Conservation (phyloP, 2,113 vertebrate species). For the Nibea albiflora region DNA sequence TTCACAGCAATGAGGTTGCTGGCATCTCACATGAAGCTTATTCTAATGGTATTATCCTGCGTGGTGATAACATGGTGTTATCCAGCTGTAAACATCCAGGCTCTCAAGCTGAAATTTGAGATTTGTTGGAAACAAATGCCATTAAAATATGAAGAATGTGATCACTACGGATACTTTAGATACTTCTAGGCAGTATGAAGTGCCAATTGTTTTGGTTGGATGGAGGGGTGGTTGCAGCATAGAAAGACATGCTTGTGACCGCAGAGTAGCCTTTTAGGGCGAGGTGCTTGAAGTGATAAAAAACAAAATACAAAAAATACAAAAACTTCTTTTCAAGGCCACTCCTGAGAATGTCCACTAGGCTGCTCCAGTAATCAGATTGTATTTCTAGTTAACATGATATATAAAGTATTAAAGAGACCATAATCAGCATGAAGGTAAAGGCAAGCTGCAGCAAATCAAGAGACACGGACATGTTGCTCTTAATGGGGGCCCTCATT, state of each 20-base stretch:
- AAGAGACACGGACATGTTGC: constrained; percentile 19
- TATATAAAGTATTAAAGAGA: constrained; percentile 2
- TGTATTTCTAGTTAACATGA: background rate
- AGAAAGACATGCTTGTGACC: background rate
- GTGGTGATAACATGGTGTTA: background rate
- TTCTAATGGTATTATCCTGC: background rate
- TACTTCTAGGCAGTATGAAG: no score
- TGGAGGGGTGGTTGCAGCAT: background rate
- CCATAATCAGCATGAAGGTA: background rate
- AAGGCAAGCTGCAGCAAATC: constrained; percentile 39
- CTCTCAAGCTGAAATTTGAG: background rate
- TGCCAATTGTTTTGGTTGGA: background rate
- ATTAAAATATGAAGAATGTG: background rate
- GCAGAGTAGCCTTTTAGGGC: background rate
- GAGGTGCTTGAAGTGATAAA: background rate
- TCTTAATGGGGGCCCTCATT: constrained; percentile 33
- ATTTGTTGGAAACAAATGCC: background rate
- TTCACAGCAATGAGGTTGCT: background rate
- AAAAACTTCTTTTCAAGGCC: background rate
- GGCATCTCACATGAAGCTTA: background rate
- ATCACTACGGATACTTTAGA: background rate
- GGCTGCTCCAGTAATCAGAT: background rate
- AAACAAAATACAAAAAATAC: background rate
- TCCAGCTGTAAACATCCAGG: background rate
- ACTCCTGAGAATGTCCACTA: no score